A percentile compares a stretch with the other conserved stretches of the same genome.
Evolutionary conservation across 1,140 invertebrate species (phyloP).

Genomic region (Tribolium madens): DNA sequence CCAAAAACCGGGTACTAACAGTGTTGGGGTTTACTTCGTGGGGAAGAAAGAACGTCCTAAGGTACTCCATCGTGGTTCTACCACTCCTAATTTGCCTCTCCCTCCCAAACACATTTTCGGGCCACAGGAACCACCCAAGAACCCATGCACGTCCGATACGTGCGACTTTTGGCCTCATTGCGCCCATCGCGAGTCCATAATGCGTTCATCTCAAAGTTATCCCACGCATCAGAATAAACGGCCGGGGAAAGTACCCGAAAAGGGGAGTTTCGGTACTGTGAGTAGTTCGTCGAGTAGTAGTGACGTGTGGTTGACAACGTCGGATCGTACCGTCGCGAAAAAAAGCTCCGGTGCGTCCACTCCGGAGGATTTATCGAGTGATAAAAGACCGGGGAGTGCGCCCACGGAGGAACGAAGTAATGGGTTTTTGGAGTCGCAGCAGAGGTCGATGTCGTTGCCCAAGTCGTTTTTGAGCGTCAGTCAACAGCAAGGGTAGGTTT

Average conservation of each 20-base stretch:
- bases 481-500: constrained; percentile 62
- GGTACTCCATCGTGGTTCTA: constrained; percentile 67
- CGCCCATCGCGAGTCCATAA: constrained; percentile 67
- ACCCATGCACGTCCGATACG: constrained; percentile 68
- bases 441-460: constrained; percentile 73
- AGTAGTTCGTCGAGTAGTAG: constrained; percentile 70
- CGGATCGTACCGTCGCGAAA: constrained; percentile 67
- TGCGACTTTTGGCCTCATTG: constrained; percentile 73
- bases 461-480: constrained; percentile 72
- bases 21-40: constrained; percentile 70
- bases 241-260: constrained; percentile 58
- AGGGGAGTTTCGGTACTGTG: constrained; percentile 51
- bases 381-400: constrained; percentile 69
- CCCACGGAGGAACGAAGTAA: constrained; percentile 64
- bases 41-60: constrained; percentile 60
- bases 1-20: constrained; percentile 58
- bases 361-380: constrained; percentile 66
- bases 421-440: constrained; percentile 66
- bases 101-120: neutral
- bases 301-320: constrained; percentile 69
- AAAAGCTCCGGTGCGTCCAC: constrained; percentile 69
- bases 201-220: constrained; percentile 72
- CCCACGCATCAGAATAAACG: constrained; percentile 67
- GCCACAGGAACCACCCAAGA: constrained; percentile 8
- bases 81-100: constrained; percentile 64